Evolutionary conservation across 2,113 vertebrate genomes (phyloP).

Genomic region (Ictidomys tridecemlineatus): DNA sequence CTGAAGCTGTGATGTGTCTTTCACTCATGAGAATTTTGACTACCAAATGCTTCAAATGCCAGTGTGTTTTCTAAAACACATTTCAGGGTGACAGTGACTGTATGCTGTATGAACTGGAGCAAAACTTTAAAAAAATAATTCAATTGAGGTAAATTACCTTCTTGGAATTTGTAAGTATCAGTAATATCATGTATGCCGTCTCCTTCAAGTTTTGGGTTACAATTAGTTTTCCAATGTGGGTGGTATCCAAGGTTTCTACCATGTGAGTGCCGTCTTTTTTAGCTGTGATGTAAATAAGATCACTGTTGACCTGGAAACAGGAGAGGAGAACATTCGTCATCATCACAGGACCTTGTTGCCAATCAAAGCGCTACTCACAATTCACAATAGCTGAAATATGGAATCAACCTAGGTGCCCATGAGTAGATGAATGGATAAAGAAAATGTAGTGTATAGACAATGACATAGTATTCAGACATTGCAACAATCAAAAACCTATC

Average conservation of each 20-base stretch:
- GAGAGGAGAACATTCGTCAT: constrained; percentile 44
- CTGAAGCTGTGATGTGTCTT: background rate
- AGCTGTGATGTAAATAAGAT: constrained; percentile 92
- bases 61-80: background rate
- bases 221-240: constrained; percentile 92
- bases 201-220: constrained; percentile 93
- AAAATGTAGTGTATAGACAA: background rate
- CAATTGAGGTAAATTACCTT: constrained; percentile 89
- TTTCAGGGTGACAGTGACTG: background rate
- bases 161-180: constrained; percentile 94
- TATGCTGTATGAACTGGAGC: background rate
- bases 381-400: background rate
- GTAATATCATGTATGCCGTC: constrained; percentile 91
- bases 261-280: constrained; percentile 90
- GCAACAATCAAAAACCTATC: background rate
- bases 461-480: background rate
- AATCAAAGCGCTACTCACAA: background rate
- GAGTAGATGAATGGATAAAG: background rate
- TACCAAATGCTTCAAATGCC: background rate
- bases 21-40: background rate
- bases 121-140: background rate
- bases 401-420: background rate
- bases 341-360: background rate
- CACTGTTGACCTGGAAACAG: constrained; percentile 94
- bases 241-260: constrained; percentile 88